Evolutionary conservation across 64 coral and sea anemone species (phyloP), one percentile per base, ranked within the genome.

Genomic region (Catalaphyllia jardinei): DNA sequence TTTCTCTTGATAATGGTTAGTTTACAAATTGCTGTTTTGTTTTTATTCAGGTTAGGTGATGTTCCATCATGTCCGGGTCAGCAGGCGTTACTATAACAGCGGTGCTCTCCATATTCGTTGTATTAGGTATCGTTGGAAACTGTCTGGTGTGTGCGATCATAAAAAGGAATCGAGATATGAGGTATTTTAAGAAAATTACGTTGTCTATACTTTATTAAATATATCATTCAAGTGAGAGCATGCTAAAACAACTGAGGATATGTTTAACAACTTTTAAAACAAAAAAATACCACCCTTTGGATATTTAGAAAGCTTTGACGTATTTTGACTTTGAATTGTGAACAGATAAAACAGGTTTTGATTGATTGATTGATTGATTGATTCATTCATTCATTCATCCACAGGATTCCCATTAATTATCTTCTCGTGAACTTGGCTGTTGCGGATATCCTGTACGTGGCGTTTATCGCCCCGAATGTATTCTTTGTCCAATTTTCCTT

Each of bases 391-490:
- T 8, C 39, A 35, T 35, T 35, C 10, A 6, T 69, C 7, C 20
- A 24, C 22, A 69, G 65, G 25, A 69, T 10, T 29, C 80, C 80
- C 11, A 63, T 84, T 17, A 60, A 84, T 63, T 60, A 52, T 12
- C 80, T 84, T 20, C 59, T 84, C 14, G 20, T 67, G 8, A 84
- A 84, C 14, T 18, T 84, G 80, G 80, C 80, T 35, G 29, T 84
- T 19, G 49, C 80, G 27, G 80, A 84, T 19, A 38, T 84, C 52
- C 22, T 67, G 13, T 31, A n/a, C 8, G 80, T 28, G 13, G 42
- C 63, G 60, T 84, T 84, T 84, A 62, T 84, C 12, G 29, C 42
- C 8, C 59, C 80, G 38, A 84, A 7, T 39, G 31, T 33, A 22
- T 19, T 35, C 60, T 30, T 63, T 24, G 39, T 63, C 57, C 18